These are phyloP conservation scores for Spea multiplicata DNA, from an alignment of 2,113 vertebrate genomes.

Conservation along the genomic window DNA sequence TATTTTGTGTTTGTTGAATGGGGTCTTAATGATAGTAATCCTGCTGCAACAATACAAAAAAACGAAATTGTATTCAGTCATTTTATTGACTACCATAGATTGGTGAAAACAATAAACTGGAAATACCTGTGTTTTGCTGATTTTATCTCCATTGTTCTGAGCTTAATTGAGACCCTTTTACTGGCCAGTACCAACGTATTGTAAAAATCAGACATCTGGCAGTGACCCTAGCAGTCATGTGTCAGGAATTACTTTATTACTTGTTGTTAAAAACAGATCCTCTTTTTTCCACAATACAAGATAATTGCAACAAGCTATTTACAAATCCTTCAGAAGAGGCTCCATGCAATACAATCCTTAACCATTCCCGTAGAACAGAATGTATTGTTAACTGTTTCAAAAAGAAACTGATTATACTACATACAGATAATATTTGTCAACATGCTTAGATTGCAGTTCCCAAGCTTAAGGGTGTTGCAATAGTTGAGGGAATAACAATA, in stretches of 20 bases:
- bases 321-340: background rate
- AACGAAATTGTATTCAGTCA: slow-evolving; percentile 55
- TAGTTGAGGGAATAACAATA: no score
- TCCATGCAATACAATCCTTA: no score
- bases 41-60: slow-evolving; percentile 56
- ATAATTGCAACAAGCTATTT: slow-evolving; percentile 33
- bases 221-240: slow-evolving; percentile 48
- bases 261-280: slow-evolving; percentile 53
- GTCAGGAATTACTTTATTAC: slow-evolving; percentile 59
- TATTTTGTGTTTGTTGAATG: slow-evolving; percentile 55
- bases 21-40: slow-evolving; percentile 57
- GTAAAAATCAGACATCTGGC: slow-evolving; percentile 61
- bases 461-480: no score
- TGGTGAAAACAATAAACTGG: slow-evolving; percentile 57
- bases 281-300: slow-evolving; percentile 10
- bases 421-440: no score
- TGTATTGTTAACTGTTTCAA: no score
- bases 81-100: slow-evolving; percentile 56
- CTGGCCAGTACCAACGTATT: slow-evolving; percentile 53
- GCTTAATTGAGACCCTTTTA: slow-evolving; percentile 56
- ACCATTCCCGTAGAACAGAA: no score
- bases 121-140: slow-evolving; percentile 59
- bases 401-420: no score
- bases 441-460: no score
- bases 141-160: slow-evolving; percentile 59